Evolutionary conservation across 2,113 vertebrate genomes (phyloP).

Genomic region (Sardina pilchardus): DNA sequence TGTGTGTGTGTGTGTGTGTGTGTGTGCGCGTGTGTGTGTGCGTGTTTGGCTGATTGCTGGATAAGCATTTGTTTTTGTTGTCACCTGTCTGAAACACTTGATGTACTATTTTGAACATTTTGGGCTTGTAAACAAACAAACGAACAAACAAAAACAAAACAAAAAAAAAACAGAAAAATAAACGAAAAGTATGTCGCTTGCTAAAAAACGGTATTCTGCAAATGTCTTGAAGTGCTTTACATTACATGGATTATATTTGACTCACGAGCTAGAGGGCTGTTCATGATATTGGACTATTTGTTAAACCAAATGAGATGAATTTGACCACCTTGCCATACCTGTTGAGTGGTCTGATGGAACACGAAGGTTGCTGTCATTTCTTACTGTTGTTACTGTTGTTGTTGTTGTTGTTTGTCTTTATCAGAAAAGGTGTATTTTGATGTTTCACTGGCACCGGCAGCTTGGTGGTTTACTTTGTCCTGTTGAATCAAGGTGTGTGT

Average conservation of each 20-base stretch:
- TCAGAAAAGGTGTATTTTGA: neutral
- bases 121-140: neutral
- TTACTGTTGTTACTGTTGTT: no score
- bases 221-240: neutral
- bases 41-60: neutral
- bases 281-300: neutral
- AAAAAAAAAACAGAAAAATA: neutral
- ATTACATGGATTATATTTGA: neutral
- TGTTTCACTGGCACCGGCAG: neutral
- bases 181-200: neutral
- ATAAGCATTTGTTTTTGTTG: neutral
- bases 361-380: neutral
- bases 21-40: no score
- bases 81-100: constrained; percentile 2
- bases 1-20: no score
- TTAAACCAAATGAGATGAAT: neutral
- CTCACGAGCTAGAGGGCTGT: neutral
- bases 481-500: constrained; percentile 1
- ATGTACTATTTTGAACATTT: neutral
- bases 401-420: neutral
- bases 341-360: neutral
- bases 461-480: neutral
- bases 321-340: neutral
- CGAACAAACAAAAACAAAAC: neutral
- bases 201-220: neutral